These are phyloP conservation scores for Aleadryas rufinucha DNA, from an alignment of 2,113 vertebrate genomes.

Conservation along the genomic window DNA sequence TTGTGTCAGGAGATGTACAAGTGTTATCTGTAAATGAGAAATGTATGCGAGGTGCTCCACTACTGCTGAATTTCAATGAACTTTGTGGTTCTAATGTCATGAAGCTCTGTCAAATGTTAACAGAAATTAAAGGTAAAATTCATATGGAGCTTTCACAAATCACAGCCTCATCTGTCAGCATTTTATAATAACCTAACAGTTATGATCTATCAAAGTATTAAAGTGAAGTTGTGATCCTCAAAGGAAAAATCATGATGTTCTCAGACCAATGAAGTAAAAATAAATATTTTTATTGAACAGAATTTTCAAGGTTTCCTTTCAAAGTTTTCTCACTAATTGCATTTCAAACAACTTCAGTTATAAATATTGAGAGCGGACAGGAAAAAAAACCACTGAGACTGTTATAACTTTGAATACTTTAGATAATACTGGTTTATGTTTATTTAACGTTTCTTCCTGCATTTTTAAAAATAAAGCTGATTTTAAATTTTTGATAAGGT, in stretches of 20 bases:
- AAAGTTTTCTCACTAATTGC: constrained; percentile 64
- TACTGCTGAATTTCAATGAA: constrained; percentile 73
- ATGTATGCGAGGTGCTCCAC: constrained; percentile 44
- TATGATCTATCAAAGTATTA: constrained; percentile 64
- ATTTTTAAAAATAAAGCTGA: constrained; percentile 47
- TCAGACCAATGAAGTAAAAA: constrained; percentile 57
- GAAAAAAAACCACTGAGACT: background rate
- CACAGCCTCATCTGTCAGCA: constrained; percentile 67
- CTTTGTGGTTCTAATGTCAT: constrained; percentile 63
- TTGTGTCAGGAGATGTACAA: constrained; percentile 69
- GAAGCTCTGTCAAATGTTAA: constrained; percentile 74
- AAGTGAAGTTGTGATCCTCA: constrained; percentile 34
- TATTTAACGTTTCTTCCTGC: constrained; percentile 35
- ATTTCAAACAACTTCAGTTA: constrained; percentile 43
- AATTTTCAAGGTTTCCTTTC: constrained; percentile 61
- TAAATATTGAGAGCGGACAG: constrained; percentile 19
- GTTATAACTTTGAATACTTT: constrained; percentile 49
- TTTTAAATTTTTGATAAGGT: constrained; percentile 50
- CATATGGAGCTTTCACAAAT: constrained; percentile 69
- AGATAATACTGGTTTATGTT: constrained; percentile 36
- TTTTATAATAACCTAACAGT: constrained; percentile 70
- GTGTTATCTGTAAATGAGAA: constrained; percentile 68
- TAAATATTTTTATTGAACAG: constrained; percentile 63
- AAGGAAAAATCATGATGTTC: constrained; percentile 63
- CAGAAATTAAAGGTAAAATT: constrained; percentile 74